A percentile compares a stretch with the other conserved stretches of the same genome.
phyloP scores from a whole-genome alignment of 2,113 vertebrate genomes.

The Megaptera novaeangliae region DNA sequence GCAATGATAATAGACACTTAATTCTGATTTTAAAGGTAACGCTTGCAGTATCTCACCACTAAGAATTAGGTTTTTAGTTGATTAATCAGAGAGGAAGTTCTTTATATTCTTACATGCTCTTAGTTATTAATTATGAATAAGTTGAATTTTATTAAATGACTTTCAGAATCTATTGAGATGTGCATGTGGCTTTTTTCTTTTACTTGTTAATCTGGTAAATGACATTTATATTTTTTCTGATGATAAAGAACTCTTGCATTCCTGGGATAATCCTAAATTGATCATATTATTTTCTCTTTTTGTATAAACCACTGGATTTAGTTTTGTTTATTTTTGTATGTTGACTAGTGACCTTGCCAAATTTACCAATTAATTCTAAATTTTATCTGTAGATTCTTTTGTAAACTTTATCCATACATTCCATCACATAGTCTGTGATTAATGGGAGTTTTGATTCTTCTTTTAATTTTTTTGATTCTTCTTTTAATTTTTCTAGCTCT shows the following conservation, averaged over 20 bases:
- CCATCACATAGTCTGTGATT: background rate
- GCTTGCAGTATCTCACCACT: background rate
- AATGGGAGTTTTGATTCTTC: background rate
- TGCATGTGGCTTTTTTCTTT: background rate
- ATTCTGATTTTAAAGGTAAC: background rate
- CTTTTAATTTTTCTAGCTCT: background rate
- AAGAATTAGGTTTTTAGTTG: background rate
- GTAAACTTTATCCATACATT: background rate
- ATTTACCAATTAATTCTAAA: background rate
- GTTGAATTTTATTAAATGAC: background rate
- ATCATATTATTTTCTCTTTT: background rate
- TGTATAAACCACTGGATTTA: background rate
- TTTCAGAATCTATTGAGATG: background rate
- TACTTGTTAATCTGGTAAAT: background rate
- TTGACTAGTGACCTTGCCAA: background rate
- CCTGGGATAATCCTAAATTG: background rate
- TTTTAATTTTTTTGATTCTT: background rate
- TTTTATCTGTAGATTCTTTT: background rate
- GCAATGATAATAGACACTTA: background rate
- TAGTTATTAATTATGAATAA: background rate
- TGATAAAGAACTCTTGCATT: background rate
- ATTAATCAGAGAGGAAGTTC: background rate
- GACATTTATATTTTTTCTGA: background rate
- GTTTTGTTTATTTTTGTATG: background rate
- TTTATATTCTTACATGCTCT: background rate